phyloP scores from a whole-genome alignment of 1,140 invertebrate species.

The Pectinophora gossypiella region DNA sequence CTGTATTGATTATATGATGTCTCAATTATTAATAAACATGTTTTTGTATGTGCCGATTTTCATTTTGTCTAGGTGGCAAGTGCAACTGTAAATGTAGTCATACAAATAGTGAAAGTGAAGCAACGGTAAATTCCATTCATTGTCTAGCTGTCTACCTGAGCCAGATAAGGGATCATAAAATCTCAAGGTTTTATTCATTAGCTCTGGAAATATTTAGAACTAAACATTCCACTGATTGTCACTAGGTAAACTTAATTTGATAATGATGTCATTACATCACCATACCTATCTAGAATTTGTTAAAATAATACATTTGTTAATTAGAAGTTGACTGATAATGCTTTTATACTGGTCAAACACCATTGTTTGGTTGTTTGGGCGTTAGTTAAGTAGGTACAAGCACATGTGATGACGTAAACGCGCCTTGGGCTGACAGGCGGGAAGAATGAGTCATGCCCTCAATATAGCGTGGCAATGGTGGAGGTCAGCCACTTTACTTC shows the following conservation, averaged over 20 bases:
- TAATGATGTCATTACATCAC: too few relatives aligned
- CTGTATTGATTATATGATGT: conserved; percentile 50
- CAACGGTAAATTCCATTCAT: not conserved
- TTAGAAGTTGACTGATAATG: not conserved
- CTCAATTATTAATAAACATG: conserved; percentile 69
- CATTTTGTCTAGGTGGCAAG: conserved; percentile 23
- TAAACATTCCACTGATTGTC: too few relatives aligned
- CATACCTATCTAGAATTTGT: not conserved
- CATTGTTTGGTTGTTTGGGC: not conserved
- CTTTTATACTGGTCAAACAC: not conserved
- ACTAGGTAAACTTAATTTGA: too few relatives aligned
- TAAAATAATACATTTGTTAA: not conserved
- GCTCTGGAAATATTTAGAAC: too few relatives aligned
- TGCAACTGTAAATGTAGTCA: not conserved
- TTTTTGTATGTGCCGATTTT: conserved; percentile 47
- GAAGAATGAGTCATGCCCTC: not conserved
- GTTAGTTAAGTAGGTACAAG: not conserved
- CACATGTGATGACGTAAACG: not conserved
- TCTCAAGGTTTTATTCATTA: too few relatives aligned
- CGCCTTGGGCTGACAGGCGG: not conserved
- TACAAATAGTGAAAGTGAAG: conserved; percentile 6
- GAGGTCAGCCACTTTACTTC: not conserved
- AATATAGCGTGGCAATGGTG: not conserved
- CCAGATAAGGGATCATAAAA: not conserved
- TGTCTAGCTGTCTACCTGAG: not conserved